Evolutionary conservation across 2,797 vertebrate genomes (phyloP), one percentile per base, ranked within the genome.

Genomic region (Eutrigla gurnardus): DNA sequence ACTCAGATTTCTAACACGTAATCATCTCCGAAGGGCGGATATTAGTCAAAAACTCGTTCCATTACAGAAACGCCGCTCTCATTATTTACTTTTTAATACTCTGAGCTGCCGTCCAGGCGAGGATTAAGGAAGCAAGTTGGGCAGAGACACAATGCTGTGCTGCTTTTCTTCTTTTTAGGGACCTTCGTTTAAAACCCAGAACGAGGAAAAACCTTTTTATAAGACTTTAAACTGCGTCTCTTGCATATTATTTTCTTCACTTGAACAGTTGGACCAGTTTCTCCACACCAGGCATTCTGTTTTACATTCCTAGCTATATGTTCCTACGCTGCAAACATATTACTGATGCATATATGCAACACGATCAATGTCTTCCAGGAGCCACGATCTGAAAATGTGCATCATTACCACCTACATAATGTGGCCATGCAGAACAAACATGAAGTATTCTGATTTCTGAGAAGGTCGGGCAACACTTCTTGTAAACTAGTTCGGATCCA

Each of bases 81-180:
- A 47, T 84, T 86, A 81, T 86, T 84, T 71, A 83, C 61, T 32
- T 89, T 73, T 75, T 90, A 81, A 86, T 80, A 83, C 78, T 69
- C 68, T 39, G 61, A 86, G 80, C 81, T 83, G 71, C 54, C 46
- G 66, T 78, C 87, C 69, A 78, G 70, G 46, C 43, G 4, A 63
- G 72, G 80, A 87, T 89, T 86, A 87, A 79, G 65, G 32, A 47
- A 61, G 15, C 69, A 63, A 54, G 53, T 82, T 66, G 87, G 72
- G 65, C 79, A 77, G 52, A 25, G 43, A 81, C 35, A 73, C 54
- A 63, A 57, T 36, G 55, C 36, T 53, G 11, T 65, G 47, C 59
- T 83, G 62, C 73, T 10, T 62, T 36, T 59, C 64, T 73, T 40
- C 50, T 68, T 78, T 80, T 82, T 4, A 68, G 55, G 25, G 65